Conservation (phyloP, 2,113 vertebrate genomes). For the Ariopsis seemanni region DNA sequence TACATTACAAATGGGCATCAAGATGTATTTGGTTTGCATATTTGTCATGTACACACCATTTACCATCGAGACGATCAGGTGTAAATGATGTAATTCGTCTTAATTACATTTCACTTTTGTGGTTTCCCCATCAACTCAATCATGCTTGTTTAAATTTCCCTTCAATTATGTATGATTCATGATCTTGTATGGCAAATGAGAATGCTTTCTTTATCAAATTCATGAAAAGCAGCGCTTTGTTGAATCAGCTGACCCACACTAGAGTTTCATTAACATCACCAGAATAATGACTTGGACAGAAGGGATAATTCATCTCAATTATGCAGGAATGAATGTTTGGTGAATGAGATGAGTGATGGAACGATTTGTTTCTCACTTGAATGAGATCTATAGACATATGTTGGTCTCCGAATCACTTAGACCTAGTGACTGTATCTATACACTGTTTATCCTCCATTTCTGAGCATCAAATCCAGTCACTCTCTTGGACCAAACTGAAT, state of each 20-base stretch:
- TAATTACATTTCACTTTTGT: not conserved
- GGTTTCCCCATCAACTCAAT: not conserved
- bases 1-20: not conserved
- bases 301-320: slow-evolving; percentile 31
- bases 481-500: not conserved
- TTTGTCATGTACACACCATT: not conserved
- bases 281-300: not conserved
- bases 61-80: not conserved
- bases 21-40: not conserved
- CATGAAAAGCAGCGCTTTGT: slow-evolving; percentile 4
- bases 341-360: not conserved
- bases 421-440: not conserved
- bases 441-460: not conserved
- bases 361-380: not conserved
- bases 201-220: slow-evolving; percentile 14
- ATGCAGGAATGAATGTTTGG: not conserved
- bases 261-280: slow-evolving; percentile 16
- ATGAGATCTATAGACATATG: not conserved
- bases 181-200: not conserved
- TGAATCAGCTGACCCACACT: not conserved
- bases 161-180: not conserved
- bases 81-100: not conserved
- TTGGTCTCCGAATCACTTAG: not conserved
- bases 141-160: not conserved
- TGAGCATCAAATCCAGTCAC: not conserved